Percentiles rank a stretch among this genome's conserved stretches.
Evolutionary conservation across 2,888 invertebrate species (phyloP).

Genomic region (Strigamia maritima): DNA sequence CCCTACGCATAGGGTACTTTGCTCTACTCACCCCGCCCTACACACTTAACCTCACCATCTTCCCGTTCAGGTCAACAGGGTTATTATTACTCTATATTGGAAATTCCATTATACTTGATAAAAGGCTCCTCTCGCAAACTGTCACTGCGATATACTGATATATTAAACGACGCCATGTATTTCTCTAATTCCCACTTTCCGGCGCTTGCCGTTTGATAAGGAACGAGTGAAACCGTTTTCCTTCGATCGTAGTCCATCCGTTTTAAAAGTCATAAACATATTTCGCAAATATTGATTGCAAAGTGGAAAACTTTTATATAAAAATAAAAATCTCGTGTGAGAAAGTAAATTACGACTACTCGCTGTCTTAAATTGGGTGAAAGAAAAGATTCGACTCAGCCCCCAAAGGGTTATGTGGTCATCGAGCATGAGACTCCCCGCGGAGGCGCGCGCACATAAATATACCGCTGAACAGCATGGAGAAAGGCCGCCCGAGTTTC

Average conservation of each 20-base stretch:
- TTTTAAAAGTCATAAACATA: neutral
- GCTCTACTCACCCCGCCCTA: conserved; percentile 21
- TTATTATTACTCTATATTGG: conserved; percentile 32
- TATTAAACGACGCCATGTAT: neutral
- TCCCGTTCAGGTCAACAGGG: conserved; percentile 24
- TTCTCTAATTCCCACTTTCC: conserved; percentile 5
- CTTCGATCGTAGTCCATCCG: neutral
- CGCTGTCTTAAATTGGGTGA: conserved; percentile 31
- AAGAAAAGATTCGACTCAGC: conserved; percentile 32
- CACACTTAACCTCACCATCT: conserved; percentile 31
- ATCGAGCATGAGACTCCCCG: conserved; percentile 34
- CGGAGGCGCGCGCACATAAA: conserved; percentile 36
- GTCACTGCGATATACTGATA: conserved; percentile 4
- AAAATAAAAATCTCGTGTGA: conserved; percentile 13
- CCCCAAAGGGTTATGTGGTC: conserved; percentile 32
- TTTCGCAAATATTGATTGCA: conserved; percentile 20
- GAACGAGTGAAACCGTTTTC: neutral
- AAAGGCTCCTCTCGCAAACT: neutral
- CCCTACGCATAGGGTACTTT: conserved; percentile 18
- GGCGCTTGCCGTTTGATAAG: neutral
- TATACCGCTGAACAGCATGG: conserved; percentile 30
- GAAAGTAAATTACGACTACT: conserved; percentile 16
- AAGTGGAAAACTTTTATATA: neutral
- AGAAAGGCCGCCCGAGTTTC: conserved; percentile 36
- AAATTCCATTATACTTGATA: conserved; percentile 32